Base-by-base conservation (phyloP, 2,888 invertebrate genomes). In the Apotomis capreana region DNA sequence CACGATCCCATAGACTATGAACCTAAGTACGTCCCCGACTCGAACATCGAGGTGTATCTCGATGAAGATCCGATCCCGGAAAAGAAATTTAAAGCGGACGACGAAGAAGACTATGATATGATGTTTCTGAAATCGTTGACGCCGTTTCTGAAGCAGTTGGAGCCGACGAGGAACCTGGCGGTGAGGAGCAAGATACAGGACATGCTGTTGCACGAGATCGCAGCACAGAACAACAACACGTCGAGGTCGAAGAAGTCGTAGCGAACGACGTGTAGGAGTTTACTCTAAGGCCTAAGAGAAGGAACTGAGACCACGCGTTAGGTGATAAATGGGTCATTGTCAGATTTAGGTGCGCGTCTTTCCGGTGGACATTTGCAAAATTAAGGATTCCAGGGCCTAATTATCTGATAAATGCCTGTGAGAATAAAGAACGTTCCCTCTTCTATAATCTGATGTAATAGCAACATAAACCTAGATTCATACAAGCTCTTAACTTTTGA, bases 171-270 rank as follows among this genome's bases (percentile, higher is more conserved):
- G 69, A 88, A 85, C 70, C 70, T 89, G 55, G 81, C 83, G 0
- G 80, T 89, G 3, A 81, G 89, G 62, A 87, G 80, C 74, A 88
- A 84, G 69, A 87, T 90, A 75, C 88, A 89, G 55, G 84, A 88
- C 46, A 80, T 89, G 76, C 64, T 89, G 63, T 69, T 87, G 6
- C 82, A 81, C 13, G 89, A 89, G 74, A 78, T 87, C 6, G 81
- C 81, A 3, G 76, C 80, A n/a, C 79, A 82, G 40, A n/a, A 73
- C 5, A 75, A 37, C 36, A 52, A 37, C 8, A 13, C 44, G 13
- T 0, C 2, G 49, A 3, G 3, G 36, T 37, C 15, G 15, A 72
- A 68, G 51, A 71, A 72, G 12, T 52, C 68, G 8, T 72, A 72
- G 68, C 68, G 63, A 63, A 63, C 40, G 46, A 49, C 5, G 49